Base-by-base conservation (phyloP, 2,113 vertebrate species). In the Thunnus thynnus region DNA sequence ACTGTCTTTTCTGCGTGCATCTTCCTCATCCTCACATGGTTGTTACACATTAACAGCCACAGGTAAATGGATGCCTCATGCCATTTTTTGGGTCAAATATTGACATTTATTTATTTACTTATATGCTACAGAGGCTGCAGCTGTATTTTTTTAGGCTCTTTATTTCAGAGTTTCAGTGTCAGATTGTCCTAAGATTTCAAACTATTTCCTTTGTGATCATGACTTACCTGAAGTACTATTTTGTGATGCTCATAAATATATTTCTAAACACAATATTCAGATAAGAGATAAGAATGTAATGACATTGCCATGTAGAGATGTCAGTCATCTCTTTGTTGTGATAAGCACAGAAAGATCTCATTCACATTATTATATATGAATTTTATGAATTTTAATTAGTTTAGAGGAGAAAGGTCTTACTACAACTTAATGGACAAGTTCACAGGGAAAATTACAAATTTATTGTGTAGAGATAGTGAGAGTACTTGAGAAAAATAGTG, bases 1-100 rank as follows among this genome's bases (percentile, higher is more conserved):
- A 91, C 83, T 0, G 55, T 97, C 66, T 93, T 98, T 63, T 94
- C 94, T 57, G 94, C 94, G 82, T 92, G 97, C 32, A 78, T 95
- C 89, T 95, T 97, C 88, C 83, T 99, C 85, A 92, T 97, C 76
- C 82, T 97, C 86, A 87, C 89, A 60, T 97, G 96, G 96, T 93
- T 94, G 36, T 78, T 97, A 69, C 91, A 94, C 86, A 86, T 97
- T 78, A 99, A 97, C 75, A 93, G 95, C 62, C 95, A 93, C 85
- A 97, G 96, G 98, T 99, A 94, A 86, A 52, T 32, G 5, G 22
- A 18, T 32, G 55, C 20, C 13, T n/a, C 20, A 48, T 32, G 18
- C 2, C 36, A 3, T 44, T 13, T 61, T 12, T 66, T 72, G 13
- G 18, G 14, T 5, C 14, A 44, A 44, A 73, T 36, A 20, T 30